Percentiles rank a stretch among this genome's conserved stretches.
phyloP scores from a whole-genome alignment of 2,113 vertebrate species.

The Takifugu bimaculatus region DNA sequence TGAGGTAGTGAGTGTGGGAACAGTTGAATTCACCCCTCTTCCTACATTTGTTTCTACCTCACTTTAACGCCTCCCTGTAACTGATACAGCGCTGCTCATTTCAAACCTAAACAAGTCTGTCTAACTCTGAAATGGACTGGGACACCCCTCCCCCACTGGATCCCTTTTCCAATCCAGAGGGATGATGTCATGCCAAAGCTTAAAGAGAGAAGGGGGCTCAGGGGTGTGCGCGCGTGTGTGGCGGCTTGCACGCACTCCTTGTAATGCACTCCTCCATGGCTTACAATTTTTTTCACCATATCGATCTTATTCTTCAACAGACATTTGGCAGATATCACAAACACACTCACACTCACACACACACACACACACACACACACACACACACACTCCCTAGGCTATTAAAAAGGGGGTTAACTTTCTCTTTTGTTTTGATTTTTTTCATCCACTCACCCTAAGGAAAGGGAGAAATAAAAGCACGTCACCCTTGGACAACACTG shows the following conservation, averaged over 20 bases:
- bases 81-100: conserved; percentile 63
- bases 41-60: conserved; percentile 27
- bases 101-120: conserved; percentile 71
- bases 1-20: neutral
- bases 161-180: conserved; percentile 68
- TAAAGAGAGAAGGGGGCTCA: conserved; percentile 45
- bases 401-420: too few relatives aligned
- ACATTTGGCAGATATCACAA: too few relatives aligned
- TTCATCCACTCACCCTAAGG: too few relatives aligned
- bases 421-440: too few relatives aligned
- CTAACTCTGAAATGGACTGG: conserved; percentile 59
- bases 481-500: too few relatives aligned
- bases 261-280: neutral
- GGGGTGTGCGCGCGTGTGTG: neutral
- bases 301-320: too few relatives aligned
- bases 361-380: too few relatives aligned
- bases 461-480: too few relatives aligned
- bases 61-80: conserved; percentile 45
- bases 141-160: conserved; percentile 56
- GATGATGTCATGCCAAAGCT: conserved; percentile 77
- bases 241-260: neutral
- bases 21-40: conserved; percentile 6
- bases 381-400: too few relatives aligned
- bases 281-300: neutral
- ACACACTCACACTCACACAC: too few relatives aligned